Base-by-base conservation (phyloP, 2,113 vertebrate species). In the Aphyosemion australe region DNA sequence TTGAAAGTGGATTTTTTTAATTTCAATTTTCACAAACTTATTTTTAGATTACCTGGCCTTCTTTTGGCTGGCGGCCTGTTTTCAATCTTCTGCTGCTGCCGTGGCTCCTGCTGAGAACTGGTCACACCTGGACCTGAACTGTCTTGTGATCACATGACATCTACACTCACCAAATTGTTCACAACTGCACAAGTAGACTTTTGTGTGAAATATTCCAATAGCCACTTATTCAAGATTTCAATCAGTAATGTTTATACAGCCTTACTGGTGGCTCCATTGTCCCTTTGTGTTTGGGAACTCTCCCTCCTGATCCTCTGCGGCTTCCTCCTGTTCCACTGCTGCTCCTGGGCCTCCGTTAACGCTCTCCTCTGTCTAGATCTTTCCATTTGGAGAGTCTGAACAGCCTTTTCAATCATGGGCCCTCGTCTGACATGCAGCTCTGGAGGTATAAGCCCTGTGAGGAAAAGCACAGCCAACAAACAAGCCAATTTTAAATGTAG, bases 331-430 rank as follows among this genome's bases (percentile, higher is more conserved):
- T 90, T 93, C 83, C 93, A 91, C 58, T 55, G 69, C 37, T 77
- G 80, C 18, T 85, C 79, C 51, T 68, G 82, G 8, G 65, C 59
- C 12, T 39, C 20, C 50, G 10, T 46, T 0, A 87, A 76, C 34
- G 84, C 83, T 21, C 91, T 90, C 48, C 90, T 94, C 10, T 89
- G 87, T 2, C 73, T 84, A 21, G 88, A 12, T 76, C 83, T 91
- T 20, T 96, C 95, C 2, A 89, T 79, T 0, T 94, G 91, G 9
- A 95, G 88, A 0, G 97, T 99, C 90, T 99, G 97, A 18, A 98
- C 95, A 32, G 95, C 96, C 82, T 99, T 97, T 73, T 99, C 97
- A 6, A 99, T 96, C 96, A 95, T 97, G 15, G 95, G 95, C 67
- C 93, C 95, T 67, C 94, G 95, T 83, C 93, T 89, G 11, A 93